phyloP scores from a whole-genome alignment of 2,797 vertebrate genomes.

The Mallotus villosus region DNA sequence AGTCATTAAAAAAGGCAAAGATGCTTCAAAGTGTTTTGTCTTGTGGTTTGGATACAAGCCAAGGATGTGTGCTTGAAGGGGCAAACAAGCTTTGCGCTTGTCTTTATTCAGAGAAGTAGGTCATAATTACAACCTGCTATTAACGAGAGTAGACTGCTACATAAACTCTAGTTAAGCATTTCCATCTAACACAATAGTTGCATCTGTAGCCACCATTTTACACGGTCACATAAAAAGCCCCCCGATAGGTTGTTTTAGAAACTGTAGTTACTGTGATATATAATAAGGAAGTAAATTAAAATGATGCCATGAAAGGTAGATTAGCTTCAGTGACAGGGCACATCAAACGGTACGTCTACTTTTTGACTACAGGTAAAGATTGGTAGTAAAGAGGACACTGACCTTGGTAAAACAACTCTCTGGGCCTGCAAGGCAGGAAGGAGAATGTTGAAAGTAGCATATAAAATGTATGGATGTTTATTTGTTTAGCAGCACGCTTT shows the following conservation, averaged over 20 bases:
- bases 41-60: slow-evolving; percentile 50
- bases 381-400: slow-evolving; percentile 48
- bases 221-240: not conserved
- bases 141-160: slow-evolving; percentile 17
- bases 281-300: not conserved
- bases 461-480: slow-evolving; percentile 16
- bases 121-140: slow-evolving; percentile 35
- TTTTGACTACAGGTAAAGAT: slow-evolving; percentile 28
- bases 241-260: not conserved
- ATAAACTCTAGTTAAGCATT: slow-evolving; percentile 14
- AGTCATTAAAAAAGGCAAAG: slow-evolving; percentile 45
- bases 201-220: not conserved
- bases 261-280: not conserved
- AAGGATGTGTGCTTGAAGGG: slow-evolving; percentile 42
- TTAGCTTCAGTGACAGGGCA: slow-evolving; percentile 53
- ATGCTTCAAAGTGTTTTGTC: slow-evolving; percentile 57
- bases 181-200: not conserved
- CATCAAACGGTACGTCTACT: slow-evolving; percentile 42
- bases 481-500: too few species aligned
- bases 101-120: slow-evolving; percentile 44
- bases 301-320: slow-evolving; percentile 34
- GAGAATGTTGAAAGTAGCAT: slow-evolving; percentile 31
- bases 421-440: slow-evolving; percentile 19
- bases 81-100: slow-evolving; percentile 38
- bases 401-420: slow-evolving; percentile 65